Evolutionary conservation across 2,888 invertebrate genomes (phyloP).

Genomic region (Eilema caniola): DNA sequence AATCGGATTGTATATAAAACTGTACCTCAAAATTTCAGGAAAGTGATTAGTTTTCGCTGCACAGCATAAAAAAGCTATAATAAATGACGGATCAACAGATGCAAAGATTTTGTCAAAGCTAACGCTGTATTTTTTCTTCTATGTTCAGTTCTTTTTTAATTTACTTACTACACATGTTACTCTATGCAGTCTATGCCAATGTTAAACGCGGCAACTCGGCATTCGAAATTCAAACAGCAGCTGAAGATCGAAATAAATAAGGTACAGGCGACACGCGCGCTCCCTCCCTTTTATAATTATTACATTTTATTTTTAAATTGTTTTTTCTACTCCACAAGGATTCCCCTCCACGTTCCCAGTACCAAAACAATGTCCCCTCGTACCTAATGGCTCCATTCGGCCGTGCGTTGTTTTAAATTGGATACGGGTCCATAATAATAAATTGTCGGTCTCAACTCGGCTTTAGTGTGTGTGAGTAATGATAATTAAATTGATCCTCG

Average conservation of each 20-base stretch:
- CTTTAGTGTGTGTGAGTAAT: slow-evolving; percentile 81
- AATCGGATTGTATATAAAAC: no score
- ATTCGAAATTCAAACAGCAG: slow-evolving; percentile 79
- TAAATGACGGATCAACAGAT: not conserved
- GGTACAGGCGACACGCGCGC: slow-evolving; percentile 81
- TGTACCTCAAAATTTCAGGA: not conserved
- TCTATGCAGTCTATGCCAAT: slow-evolving; percentile 45
- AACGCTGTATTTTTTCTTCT: slow-evolving; percentile 39
- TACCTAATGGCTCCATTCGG: slow-evolving; percentile 78
- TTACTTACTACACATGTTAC: slow-evolving; percentile 70
- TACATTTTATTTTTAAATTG: slow-evolving; percentile 87
- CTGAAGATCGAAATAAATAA: slow-evolving; percentile 83
- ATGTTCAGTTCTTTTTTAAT: slow-evolving; percentile 49
- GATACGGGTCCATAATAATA: slow-evolving; percentile 87
- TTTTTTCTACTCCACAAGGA: slow-evolving; percentile 83
- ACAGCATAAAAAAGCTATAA: not conserved
- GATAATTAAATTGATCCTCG: slow-evolving; percentile 84
- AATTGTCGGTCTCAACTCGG: slow-evolving; percentile 84
- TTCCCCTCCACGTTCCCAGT: slow-evolving; percentile 79
- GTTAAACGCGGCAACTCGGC: slow-evolving; percentile 56
- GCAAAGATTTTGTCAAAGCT: not conserved
- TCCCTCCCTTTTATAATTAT: slow-evolving; percentile 85
- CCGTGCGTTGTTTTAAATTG: slow-evolving; percentile 86
- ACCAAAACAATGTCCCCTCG: slow-evolving; percentile 81
- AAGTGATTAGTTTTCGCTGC: not conserved